Base-by-base conservation (phyloP, 2,113 vertebrate genomes). In the Apteryx owenii region DNA sequence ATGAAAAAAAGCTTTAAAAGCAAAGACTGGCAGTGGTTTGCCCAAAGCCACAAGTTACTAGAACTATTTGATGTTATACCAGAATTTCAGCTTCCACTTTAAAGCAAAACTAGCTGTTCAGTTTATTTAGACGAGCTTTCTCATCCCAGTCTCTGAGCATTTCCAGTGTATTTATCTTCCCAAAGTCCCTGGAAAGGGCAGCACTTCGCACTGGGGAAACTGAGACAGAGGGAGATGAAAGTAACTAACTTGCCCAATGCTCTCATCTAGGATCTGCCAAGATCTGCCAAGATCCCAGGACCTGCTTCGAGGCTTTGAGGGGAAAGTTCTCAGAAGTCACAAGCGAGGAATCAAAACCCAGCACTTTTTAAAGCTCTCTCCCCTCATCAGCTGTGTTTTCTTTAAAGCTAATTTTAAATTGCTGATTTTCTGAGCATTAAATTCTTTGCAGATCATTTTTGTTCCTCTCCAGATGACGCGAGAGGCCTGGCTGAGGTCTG, bases 381-480 rank as follows among this genome's bases (percentile, higher is more conserved):
- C 16, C 16, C 1, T 3, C 4, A 0, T 2, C 20, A 51, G 33
- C 2, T 38, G 3, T 5, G 2, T 56, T 86, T 50, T 29, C 91
- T 69, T 28, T 9, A 29, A 28, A 81, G 36, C 7, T 2, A 20
- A 36, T 40, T 65, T 53, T 38, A 17, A 81, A 42, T 51, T 46
- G 22, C 0, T 21, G 18, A 3, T 38, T 81, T 73, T 17, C 44
- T 78, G 28, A 81, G 44, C 33, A 10, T 26, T 9, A 33, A 77
- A 60, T 42, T 14, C 4, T 48, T 22, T 5, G 23, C 22, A 33
- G 58, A 13, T 31, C 56, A 58, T 58, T 58, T 72, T 68, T 90
- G 0, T 36, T 64, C 48, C 80, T 75, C 38, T 50, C 50, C 18
- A 12, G 25, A 36, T 25, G 50, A 29, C 19, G 5, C 0, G 31